Conservation (phyloP, 2,113 vertebrate species). For the Setophaga kirtlandii region DNA sequence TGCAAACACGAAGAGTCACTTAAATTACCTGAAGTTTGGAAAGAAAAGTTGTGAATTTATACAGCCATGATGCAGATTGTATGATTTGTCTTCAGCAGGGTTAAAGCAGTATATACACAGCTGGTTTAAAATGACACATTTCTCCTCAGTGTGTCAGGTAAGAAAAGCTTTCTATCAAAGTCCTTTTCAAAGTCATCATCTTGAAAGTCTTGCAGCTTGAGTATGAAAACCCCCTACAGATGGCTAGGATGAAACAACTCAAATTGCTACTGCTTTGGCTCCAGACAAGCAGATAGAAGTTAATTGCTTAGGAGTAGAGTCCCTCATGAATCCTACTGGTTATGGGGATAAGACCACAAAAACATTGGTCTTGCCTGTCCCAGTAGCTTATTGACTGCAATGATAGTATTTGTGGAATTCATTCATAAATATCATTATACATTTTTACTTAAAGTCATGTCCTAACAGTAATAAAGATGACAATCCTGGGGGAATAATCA, state of each 20-base stretch:
- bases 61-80: not conserved
- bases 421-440: not conserved
- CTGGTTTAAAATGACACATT: slow-evolving; percentile 30
- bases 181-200: slow-evolving; percentile 13
- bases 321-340: not conserved
- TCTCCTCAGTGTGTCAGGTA: not conserved
- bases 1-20: not conserved
- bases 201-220: not conserved
- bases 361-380: not conserved
- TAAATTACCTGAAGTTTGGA: not conserved
- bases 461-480: not conserved
- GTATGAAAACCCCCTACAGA: too few relatives aligned
- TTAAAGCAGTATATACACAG: slow-evolving; percentile 26
- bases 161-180: slow-evolving; percentile 33
- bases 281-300: not conserved
- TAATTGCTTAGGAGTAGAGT: not conserved
- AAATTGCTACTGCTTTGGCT: not conserved
- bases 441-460: not conserved
- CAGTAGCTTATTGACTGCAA: not conserved
- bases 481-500: not conserved
- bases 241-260: not conserved
- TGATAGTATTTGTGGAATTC: not conserved
- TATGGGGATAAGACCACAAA: not conserved
- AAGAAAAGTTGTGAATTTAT: not conserved
- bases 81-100: not conserved